These are phyloP conservation scores for Tenthredo distinguenda DNA, from an alignment of 2,888 invertebrate species.

Conservation along the genomic window DNA sequence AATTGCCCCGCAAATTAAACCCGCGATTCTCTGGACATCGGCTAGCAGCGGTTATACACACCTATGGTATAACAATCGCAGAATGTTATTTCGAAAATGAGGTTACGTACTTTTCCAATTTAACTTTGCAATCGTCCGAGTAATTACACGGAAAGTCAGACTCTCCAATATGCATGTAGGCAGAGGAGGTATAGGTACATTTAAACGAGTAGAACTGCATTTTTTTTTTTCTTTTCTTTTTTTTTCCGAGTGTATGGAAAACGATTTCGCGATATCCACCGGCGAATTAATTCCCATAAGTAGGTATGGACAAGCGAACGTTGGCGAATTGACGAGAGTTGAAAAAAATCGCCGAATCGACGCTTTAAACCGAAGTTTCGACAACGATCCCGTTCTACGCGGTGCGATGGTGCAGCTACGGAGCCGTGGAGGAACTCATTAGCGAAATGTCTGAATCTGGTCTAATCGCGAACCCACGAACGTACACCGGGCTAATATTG, in stretches of 20 bases:
- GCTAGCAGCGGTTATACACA: neutral
- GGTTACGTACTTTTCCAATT: slow-evolving; percentile 37
- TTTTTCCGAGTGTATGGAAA: neutral
- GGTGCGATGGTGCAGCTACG: neutral
- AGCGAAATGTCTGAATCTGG: slow-evolving; percentile 6
- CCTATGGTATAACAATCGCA: neutral
- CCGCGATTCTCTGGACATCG: neutral
- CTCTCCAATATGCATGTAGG: neutral
- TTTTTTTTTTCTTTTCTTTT: neutral
- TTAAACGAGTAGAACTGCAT: neutral
- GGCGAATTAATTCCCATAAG: neutral
- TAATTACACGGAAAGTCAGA: slow-evolving; percentile 30
- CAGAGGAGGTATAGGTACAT: neutral
- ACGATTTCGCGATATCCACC: neutral
- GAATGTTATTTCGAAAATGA: slow-evolving; percentile 35
- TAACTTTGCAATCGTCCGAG: slow-evolving; percentile 41
- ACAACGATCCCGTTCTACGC: neutral
- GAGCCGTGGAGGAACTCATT: neutral
- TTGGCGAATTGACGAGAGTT: neutral
- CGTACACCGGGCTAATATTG: neutral
- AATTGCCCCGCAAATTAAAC: neutral
- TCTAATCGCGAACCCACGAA: neutral
- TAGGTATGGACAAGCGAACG: neutral
- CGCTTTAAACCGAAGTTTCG: neutral
- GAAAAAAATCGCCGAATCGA: neutral